Base-by-base conservation (phyloP, 1,140 invertebrate genomes). In the Andricus grossulariae region DNA sequence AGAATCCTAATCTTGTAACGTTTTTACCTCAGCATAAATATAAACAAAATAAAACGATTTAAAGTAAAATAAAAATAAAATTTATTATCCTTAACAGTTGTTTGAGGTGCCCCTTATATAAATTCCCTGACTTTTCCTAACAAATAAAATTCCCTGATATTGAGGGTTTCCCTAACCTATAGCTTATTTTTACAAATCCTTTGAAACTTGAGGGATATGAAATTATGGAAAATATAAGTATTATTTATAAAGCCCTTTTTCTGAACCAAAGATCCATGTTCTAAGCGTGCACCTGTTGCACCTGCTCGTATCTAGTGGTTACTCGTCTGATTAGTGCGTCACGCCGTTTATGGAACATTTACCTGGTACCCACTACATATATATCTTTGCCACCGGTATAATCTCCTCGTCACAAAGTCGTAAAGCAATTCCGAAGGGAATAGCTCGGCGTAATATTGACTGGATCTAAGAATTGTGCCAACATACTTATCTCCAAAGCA, bases 401-500 rank as follows among this genome's bases (percentile, higher is more conserved):
- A 54, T 54, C 52, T 54, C 18, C 52, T n/a, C 52, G 52, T 54
- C 52, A 54, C 52, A 54, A 19, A 54, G 52, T 54, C 52, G 52
- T 54, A 54, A 54, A 54, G 52, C 52, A 54, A 54, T 66, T 66
- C 32, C 39, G 21, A 66, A 66, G 12, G 57, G 57, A 66, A 54
- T 54, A 54, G 52, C 52, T 54, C 18, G 8, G n/a, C 10, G 52
- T 54, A 54, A 54, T 66, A 66, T 66, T 66, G 21, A 66, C 57
- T 39, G 10, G 57, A 66, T 66, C 57, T 66, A 66, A 66, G 57
- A 66, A 39, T 66, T 66, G 60, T 66, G 60, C 60, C 60, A 66
- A 66, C 60, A 66, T 25, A 66, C 60, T 66, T 66, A 66, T 66
- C 60, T 39, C 60, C 32, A 39, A 66, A 66, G 39, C 60, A 25